Evolutionary conservation across 2,888 invertebrate species (phyloP), one percentile per base, ranked within the genome.

Genomic region (Melanargia galathea): DNA sequence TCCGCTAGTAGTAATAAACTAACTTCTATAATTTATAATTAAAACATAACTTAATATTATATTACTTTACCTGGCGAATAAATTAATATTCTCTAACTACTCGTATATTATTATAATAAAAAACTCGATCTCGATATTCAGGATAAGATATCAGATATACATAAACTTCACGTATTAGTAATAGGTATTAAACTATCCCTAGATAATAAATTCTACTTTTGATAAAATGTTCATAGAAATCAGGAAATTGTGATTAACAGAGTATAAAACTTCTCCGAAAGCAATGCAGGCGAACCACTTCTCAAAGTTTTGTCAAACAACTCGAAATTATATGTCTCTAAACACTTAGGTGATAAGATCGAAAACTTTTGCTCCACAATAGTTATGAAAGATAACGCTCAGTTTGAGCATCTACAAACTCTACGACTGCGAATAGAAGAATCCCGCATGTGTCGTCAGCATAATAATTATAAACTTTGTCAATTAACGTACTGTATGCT

Each of bases 21-120:
- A n/a, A n/a, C n/a, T n/a, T n/a, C n/a, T n/a, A n/a, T n/a, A n/a
- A n/a, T n/a, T n/a, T n/a, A n/a, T n/a, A n/a, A n/a, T n/a, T n/a
- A n/a, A n/a, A n/a, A n/a, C n/a, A n/a, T n/a, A n/a, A n/a, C n/a
- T n/a, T n/a, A n/a, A n/a, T n/a, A n/a, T n/a, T n/a, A n/a, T n/a
- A n/a, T n/a, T n/a, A n/a, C n/a, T n/a, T n/a, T n/a, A n/a, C n/a
- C n/a, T n/a, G n/a, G n/a, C n/a, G n/a, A 30, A 16, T 16, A 13
- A 7, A 26, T 8, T 33, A 30, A 33, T 51, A 51, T 51, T 33
- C 30, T 51, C 18, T 18, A 51, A 51, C 51, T 33, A 33, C 33
- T 51, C 20, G 20, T 30, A 18, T 33, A 51, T 13, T 26, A 30
- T 30, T 33, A 51, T 4, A 30, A 51, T 51, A 52, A 35, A 20